Evolutionary conservation across 2,888 invertebrate species (phyloP), one percentile per base, ranked within the genome.

Genomic region (Palloptera scutellata): DNA sequence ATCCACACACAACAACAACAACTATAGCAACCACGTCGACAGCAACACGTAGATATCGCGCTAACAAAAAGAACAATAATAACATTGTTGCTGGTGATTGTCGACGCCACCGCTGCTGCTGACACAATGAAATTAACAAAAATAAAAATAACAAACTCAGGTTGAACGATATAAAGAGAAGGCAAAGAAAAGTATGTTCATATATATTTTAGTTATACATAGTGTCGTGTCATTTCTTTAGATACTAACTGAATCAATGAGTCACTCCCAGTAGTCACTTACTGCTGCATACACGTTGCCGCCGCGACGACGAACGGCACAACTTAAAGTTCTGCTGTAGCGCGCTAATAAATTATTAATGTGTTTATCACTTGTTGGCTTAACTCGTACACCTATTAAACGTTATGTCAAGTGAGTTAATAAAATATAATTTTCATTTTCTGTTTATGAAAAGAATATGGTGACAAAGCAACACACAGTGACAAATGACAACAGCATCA

Each of bases 311-410:
- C n/a, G 19, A 15, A 11, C 42, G n/a, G 15, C 13, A 15, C 48
- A 57, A 64, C 20, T 20, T 13, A 8, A 58, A 41, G 19, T 57
- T 19, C 51, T 30, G 2, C 15, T 15, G 30, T 11, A 40, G 54
- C 13, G 53, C 62, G 62, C 68, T 69, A 73, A 75, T 75, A 75
- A 73, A 73, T 74, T 75, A 74, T 75, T 73, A 74, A 74, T 75
- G 75, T 53, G 61, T 70, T 75, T 75, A 75, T 75, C 75, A 71
- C 70, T 70, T 64, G 70, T 55, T 60, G 42, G 67, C 67, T 67
- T 67, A 65, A 65, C 63, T 70, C 70, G 71, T 75, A 71, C 74
- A 68, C 69, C 72, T 70, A 70, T 71, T 75, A 73, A 72, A 60
- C 70, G 74, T 74, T 73, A 48, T 68, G 68, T 68, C 68, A 68